Percentiles rank a stretch among this genome's conserved stretches.
Evolutionary conservation across 2,888 invertebrate species (phyloP).

Genomic region (Thera obeliscata): DNA sequence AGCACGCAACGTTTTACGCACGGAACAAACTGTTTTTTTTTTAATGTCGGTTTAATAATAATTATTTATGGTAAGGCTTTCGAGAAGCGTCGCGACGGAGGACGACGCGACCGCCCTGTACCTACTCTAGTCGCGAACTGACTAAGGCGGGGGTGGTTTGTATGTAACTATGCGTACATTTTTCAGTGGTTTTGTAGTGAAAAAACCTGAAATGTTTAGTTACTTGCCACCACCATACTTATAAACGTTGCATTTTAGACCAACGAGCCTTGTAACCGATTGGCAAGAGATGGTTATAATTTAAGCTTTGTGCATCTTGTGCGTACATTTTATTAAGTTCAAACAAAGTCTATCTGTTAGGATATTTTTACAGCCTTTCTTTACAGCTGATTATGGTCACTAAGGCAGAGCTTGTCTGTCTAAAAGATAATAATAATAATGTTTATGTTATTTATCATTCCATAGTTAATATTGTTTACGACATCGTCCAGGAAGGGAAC

Average conservation of each 20-base stretch:
- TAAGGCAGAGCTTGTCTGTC: no score
- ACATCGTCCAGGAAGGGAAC: slow-evolving; percentile 19
- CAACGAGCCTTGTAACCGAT: no score
- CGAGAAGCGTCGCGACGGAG: slow-evolving; percentile 9
- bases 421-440: background rate
- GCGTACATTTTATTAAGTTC: no score
- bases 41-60: slow-evolving; percentile 31
- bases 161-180: slow-evolving; percentile 31
- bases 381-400: no score
- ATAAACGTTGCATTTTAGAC: no score
- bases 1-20: slow-evolving; percentile 32
- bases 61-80: slow-evolving; percentile 28
- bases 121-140: slow-evolving; percentile 30
- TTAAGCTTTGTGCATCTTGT: no score
- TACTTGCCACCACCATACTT: no score
- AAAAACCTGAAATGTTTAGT: slow-evolving; percentile 16
- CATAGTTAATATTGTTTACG: slow-evolving; percentile 32
- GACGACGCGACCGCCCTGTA: slow-evolving; percentile 30
- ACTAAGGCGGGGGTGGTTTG: slow-evolving; percentile 20
- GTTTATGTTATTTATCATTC: slow-evolving; percentile 15
- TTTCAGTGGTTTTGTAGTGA: slow-evolving; percentile 26
- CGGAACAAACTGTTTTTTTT: slow-evolving; percentile 32
- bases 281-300: no score
- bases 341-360: no score
- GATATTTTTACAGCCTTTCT: no score